phyloP scores from a whole-genome alignment of 2,888 invertebrate genomes.

The Hyles lineata region DNA sequence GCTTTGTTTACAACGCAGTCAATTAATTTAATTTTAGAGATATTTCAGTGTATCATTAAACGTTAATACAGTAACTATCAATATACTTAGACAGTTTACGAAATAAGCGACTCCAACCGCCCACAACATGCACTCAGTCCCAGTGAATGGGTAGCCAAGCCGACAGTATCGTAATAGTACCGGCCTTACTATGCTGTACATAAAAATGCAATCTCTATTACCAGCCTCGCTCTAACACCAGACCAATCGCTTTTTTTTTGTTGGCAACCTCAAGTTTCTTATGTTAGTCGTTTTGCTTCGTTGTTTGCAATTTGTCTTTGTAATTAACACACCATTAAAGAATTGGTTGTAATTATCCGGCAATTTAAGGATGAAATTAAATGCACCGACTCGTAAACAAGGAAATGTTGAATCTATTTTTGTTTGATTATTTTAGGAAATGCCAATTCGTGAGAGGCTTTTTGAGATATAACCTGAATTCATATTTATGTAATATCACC shows the following conservation, averaged over 20 bases:
- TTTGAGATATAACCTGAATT: background rate
- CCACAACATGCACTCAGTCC: background rate
- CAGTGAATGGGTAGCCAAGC: background rate
- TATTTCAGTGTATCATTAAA: background rate
- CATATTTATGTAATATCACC: background rate
- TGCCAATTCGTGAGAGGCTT: background rate
- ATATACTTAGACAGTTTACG: background rate
- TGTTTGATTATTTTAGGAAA: too few species aligned
- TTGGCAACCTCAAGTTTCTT: slow-evolving; percentile 6
- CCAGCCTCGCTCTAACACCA: background rate
- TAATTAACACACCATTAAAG: background rate
- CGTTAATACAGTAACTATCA: background rate
- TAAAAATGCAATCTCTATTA: slow-evolving; percentile 4
- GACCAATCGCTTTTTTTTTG: background rate
- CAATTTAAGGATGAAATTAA: too few species aligned
- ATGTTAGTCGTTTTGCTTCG: background rate
- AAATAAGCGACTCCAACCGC: background rate
- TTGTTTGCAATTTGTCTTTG: slow-evolving; percentile 4
- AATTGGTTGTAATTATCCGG: too few species aligned
- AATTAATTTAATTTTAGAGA: background rate
- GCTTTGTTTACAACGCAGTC: too few species aligned
- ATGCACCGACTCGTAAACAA: too few species aligned
- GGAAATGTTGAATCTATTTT: too few species aligned
- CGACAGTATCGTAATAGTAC: slow-evolving; percentile 18
- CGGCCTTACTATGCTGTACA: background rate